These are phyloP conservation scores for Pandemis heparana DNA, from an alignment of 2,888 invertebrate species.

Conservation along the genomic window DNA sequence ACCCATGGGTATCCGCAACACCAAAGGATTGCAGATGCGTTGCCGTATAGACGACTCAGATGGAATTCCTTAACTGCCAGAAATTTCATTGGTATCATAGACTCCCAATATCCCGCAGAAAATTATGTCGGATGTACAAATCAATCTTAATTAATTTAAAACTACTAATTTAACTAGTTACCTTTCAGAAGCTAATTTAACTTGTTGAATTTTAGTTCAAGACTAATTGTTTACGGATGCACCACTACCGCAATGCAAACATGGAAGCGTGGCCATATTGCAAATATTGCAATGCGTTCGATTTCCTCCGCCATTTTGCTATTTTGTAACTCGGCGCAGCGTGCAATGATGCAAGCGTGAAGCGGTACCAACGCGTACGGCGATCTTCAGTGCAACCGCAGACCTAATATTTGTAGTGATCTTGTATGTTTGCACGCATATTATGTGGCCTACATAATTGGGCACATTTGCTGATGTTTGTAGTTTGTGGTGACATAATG, in stretches of 20 bases:
- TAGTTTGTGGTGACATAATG: not conserved
- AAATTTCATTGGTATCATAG: too few relatives aligned
- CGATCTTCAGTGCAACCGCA: constrained; percentile 19
- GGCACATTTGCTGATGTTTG: not conserved
- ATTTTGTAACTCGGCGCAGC: constrained; percentile 19
- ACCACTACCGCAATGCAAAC: constrained; percentile 33
- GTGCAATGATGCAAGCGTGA: constrained; percentile 29
- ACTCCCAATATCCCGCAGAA: too few relatives aligned
- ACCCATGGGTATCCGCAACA: too few relatives aligned
- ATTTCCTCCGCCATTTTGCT: constrained; percentile 41
- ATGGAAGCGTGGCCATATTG: constrained; percentile 31
- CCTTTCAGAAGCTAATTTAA: too few relatives aligned
- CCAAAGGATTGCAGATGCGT: too few relatives aligned
- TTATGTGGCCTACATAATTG: constrained; percentile 18
- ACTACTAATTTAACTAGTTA: not conserved
- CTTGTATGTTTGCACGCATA: constrained; percentile 19
- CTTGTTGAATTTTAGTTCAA: constrained; percentile 32
- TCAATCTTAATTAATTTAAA: too few relatives aligned
- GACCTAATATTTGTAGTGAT: constrained; percentile 15
- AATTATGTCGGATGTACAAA: too few relatives aligned
- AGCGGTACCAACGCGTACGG: constrained; percentile 29
- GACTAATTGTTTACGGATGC: constrained; percentile 35
- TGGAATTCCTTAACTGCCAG: too few relatives aligned
- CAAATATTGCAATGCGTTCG: constrained; percentile 39
- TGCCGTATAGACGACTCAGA: too few relatives aligned